phyloP scores from a whole-genome alignment of 2,113 vertebrate genomes.

The Mus musculus region GRCm39 chr6:105040501-105041000 shows the following conservation, averaged over 20 bases:
- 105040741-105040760: slow-evolving; percentile 97
- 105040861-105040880: slow-evolving; percentile 97
- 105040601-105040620: slow-evolving; percentile 98
- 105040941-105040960: slow-evolving; percentile 94
- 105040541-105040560: slow-evolving; percentile 97
- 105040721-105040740: slow-evolving; percentile 97
- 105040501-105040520: slow-evolving; percentile 96
- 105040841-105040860: slow-evolving; percentile 97
- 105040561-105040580: slow-evolving; percentile 99
- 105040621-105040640: slow-evolving; percentile 99
- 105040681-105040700: slow-evolving; percentile 98
- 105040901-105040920: slow-evolving; percentile 82
- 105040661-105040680: slow-evolving; percentile 93
- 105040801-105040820: slow-evolving; percentile 97
- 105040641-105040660: slow-evolving; percentile 97
- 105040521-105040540: slow-evolving; percentile 97
- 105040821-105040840: slow-evolving; percentile 96
- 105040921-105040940: slow-evolving; percentile 80
- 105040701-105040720: slow-evolving; percentile 94
- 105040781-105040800: slow-evolving; percentile 99
- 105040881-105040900: slow-evolving; percentile 93
- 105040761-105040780: slow-evolving; percentile 98
- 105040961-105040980: slow-evolving; percentile 97
- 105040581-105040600: slow-evolving; percentile 98
- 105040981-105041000: slow-evolving; percentile 94